phyloP scores from a whole-genome alignment of 2,113 vertebrate species.

The Dicrurus megarhynchus region DNA sequence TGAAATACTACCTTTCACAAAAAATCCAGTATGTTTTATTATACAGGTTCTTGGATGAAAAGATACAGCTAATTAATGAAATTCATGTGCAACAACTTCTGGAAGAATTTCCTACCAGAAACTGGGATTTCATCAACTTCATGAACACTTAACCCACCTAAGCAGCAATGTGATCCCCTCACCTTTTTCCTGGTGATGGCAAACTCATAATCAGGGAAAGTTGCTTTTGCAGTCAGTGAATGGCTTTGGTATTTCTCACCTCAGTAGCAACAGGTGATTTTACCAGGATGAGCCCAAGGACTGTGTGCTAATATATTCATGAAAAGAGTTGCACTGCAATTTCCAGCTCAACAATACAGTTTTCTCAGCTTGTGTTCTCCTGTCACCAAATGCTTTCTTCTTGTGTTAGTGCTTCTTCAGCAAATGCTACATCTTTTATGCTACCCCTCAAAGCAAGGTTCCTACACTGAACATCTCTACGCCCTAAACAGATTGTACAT shows the following conservation, averaged over 20 bases:
- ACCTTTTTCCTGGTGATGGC: neutral
- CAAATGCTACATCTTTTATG: neutral
- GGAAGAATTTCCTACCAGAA: neutral
- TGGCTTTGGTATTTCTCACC: neutral
- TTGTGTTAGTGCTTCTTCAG: neutral
- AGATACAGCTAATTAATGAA: neutral
- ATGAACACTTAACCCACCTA: neutral
- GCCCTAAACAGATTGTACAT: neutral
- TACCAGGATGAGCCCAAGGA: neutral
- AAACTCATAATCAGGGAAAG: neutral
- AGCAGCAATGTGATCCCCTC: neutral
- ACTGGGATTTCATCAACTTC: neutral
- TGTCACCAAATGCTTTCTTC: neutral
- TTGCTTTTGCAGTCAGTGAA: neutral
- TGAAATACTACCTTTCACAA: neutral
- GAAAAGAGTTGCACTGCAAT: neutral
- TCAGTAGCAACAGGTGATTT: neutral
- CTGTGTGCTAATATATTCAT: neutral
- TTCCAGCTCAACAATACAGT: neutral
- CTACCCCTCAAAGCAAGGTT: neutral
- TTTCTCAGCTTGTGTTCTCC: neutral
- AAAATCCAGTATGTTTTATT: neutral
- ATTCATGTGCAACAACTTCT: neutral
- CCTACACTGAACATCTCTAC: neutral
- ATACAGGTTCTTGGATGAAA: neutral